Base-by-base conservation (phyloP, 2,888 invertebrate species). In the Tiliacea citrago region DNA sequence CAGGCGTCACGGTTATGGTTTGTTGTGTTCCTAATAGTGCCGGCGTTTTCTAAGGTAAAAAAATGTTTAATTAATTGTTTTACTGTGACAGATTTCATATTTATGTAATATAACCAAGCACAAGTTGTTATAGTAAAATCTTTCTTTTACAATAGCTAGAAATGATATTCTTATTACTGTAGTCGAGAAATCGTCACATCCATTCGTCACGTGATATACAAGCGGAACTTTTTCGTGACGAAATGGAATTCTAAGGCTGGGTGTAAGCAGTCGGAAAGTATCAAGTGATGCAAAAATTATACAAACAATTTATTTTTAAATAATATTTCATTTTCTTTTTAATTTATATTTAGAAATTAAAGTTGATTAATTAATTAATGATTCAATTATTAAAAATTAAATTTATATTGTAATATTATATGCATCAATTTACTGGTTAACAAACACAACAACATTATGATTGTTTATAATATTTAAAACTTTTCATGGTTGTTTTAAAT, bases 21-120 rank as follows among this genome's bases (percentile, higher is more conserved):
- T 51, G 51, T 51, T 51, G 51, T 51, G 51, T 51, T 51, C 51
- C 51, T 51, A 51, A 51, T 51, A 51, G 51, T 51, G 51, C 51
- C 51, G 51, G 21, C 84, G 60, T 85, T 51, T 51, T 51, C 51
- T 51, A 51, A 51, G 51, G 51, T 51, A 49, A 51, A 51, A 51
- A 51, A 51, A 51, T 51, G 51, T 65, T 65, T 51, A 51, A 51
- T 51, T 51, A 51, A 51, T 51, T 51, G 51, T 51, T 51, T 9
- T 51, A 51, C 51, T 51, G 51, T 51, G 51, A 51, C 51, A 51
- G 21, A 51, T 51, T 51, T 51, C 51, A 51, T 51, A 21, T 51
- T 51, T 51, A 51, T 51, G 51, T 39, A 39, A 55, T 35, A 60
- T 60, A 35, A 60, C 60, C 24, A 60, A 60, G 18, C 35, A 60